These are phyloP conservation scores for Acrossocheilus wenchowensis DNA, from an alignment of 2,797 vertebrate genomes.

Conservation along the genomic window DNA sequence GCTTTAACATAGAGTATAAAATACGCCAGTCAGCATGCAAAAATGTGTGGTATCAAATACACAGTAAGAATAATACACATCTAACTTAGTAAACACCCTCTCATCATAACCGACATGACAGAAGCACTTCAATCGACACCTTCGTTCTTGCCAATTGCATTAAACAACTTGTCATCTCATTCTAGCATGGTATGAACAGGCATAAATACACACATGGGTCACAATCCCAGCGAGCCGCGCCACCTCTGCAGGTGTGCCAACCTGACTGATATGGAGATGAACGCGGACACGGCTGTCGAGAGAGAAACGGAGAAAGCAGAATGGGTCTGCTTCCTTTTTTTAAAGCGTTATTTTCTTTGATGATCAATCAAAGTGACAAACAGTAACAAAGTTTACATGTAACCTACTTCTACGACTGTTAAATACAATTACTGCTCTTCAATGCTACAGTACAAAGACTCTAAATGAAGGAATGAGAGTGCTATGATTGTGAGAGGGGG, in stretches of 20 bases:
- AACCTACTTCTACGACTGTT: conserved; percentile 41
- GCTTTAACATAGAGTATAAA: conserved; percentile 56
- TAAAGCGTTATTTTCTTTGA: conserved; percentile 22
- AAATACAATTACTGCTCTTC: conserved; percentile 50
- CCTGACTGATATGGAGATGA: conserved; percentile 67
- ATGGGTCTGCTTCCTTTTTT: conserved; percentile 50
- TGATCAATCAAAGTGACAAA: conserved; percentile 39
- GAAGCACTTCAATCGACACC: conserved; percentile 16
- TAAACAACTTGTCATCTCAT: neutral
- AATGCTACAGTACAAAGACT: conserved; percentile 45
- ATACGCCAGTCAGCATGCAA: conserved; percentile 79
- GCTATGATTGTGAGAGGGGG: conserved; percentile 34
- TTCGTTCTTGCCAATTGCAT: neutral
- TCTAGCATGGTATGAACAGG: conserved; percentile 16
- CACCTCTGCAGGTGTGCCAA: conserved; percentile 6
- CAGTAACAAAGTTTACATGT: conserved; percentile 51
- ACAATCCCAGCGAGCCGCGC: neutral
- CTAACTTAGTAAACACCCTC: conserved; percentile 72
- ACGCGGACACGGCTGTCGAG: conserved; percentile 37
- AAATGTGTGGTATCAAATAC: conserved; percentile 79
- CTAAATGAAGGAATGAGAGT: conserved; percentile 44
- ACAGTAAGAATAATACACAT: conserved; percentile 76
- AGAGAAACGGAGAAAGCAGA: conserved; percentile 50
- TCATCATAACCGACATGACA: conserved; percentile 71
- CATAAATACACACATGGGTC: neutral